These are phyloP conservation scores for Pseudeuparius sepicola DNA, from an alignment of 2,888 invertebrate genomes.

Conservation along the genomic window DNA sequence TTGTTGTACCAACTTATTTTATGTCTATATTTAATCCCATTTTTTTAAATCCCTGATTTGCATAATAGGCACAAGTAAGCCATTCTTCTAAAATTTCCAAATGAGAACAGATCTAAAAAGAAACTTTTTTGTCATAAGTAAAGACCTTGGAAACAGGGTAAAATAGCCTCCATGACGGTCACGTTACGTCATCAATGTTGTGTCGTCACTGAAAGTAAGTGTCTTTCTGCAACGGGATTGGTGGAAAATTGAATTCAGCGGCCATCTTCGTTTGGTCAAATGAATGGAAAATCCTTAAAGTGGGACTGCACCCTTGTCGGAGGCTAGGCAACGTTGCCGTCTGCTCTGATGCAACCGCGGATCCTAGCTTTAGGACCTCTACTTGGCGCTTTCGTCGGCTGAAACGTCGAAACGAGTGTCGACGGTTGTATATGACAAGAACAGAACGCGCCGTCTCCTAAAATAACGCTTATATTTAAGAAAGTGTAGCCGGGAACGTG, in stretches of 20 bases:
- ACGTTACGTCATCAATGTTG: slow-evolving; percentile 37
- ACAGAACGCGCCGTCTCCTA: slow-evolving; percentile 29
- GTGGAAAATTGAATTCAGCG: slow-evolving; percentile 38
- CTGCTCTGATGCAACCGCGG: not conserved
- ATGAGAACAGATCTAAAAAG: no score
- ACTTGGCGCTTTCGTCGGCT: slow-evolving; percentile 1
- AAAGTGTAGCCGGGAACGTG: slow-evolving; percentile 22
- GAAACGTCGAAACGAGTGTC: slow-evolving; percentile 20
- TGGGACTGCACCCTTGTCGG: slow-evolving; percentile 38
- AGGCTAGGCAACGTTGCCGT: slow-evolving; percentile 42
- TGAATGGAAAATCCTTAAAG: slow-evolving; percentile 32
- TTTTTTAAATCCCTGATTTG: no score
- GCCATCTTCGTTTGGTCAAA: slow-evolving; percentile 62
- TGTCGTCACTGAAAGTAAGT: slow-evolving; percentile 37
- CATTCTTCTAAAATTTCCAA: no score
- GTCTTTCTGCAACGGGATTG: slow-evolving; percentile 36
- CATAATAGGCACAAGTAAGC: no score
- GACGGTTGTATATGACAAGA: slow-evolving; percentile 26
- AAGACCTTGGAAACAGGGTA: slow-evolving; percentile 40
- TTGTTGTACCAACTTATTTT: no score
- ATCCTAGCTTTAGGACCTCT: no score
- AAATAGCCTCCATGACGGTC: slow-evolving; percentile 36
- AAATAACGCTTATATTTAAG: slow-evolving; percentile 24
- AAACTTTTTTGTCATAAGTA: no score
- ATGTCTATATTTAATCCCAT: no score